Base-by-base conservation (phyloP, 2,113 vertebrate species). In the Gymnobelideus leadbeateri region DNA sequence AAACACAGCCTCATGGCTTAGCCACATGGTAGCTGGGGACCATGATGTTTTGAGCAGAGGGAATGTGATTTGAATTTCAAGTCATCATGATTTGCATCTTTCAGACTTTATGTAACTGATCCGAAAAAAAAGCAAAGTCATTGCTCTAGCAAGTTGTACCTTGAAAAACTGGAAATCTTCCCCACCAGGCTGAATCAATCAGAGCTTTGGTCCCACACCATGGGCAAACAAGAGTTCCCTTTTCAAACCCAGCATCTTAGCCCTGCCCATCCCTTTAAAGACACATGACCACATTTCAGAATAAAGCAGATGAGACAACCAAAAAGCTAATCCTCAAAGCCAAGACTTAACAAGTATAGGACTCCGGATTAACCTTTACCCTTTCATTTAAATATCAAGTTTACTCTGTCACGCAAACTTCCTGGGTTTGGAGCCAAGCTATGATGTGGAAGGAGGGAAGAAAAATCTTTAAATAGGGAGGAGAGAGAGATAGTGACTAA, bases 201-300 rank as follows among this genome's bases (percentile, higher is more conserved):
- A 95, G 47, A 3, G 12, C 92, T 77, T 49, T 43, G 68, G 68
- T 52, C 90, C 93, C 68, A 94, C 9, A 28, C 97, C 97, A 89
- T 43, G 57, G 95, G 93, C 92, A 94, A 97, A 96, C 91, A 91
- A 51, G 51, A 25, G 28, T 50, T 24, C 50, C 93, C 89, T 89
- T 94, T 92, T 55, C 55, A 95, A 91, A 91, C 51, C 23, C 0
- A 89, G 94, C 90, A 91, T n/a, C 10, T 37, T 49, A 90, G 61
- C 92, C 92, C 96, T n/a, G n/a, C 89, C 96, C 92, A 90, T 43
- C 61, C 92, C 92, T 94, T 91, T 96, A 84, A 43, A 93, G 90
- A 91, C 19, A 51, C 91, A 93, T 89, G 91, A 93, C 54, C 91
- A 95, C 94, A 93, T 93, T 96, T 95, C 96, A 96, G 89, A 96